Conservation (phyloP, 1,140 invertebrate species). For the Eumeta japonica region DNA sequence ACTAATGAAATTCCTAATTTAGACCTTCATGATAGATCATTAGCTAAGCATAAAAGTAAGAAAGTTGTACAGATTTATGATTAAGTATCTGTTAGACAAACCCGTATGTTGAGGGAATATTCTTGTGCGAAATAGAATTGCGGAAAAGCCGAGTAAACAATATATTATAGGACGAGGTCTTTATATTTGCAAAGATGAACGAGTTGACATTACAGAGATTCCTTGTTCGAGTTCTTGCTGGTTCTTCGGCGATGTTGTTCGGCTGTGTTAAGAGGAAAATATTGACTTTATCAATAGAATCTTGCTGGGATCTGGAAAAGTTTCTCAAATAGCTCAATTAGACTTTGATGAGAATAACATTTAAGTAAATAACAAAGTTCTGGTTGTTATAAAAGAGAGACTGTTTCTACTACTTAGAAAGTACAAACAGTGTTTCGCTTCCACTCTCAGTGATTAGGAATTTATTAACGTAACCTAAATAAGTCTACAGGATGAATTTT, state of each 20-base stretch:
- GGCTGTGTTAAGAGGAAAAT: slow-evolving; percentile 9
- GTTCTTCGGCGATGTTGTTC: slow-evolving; percentile 7
- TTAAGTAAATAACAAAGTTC: background rate
- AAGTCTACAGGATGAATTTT: too few species aligned
- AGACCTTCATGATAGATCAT: background rate
- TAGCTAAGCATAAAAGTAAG: slow-evolving; percentile 2
- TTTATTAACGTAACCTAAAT: slow-evolving; percentile 7
- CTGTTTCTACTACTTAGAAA: slow-evolving; percentile 4
- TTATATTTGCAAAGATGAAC: slow-evolving; percentile 7
- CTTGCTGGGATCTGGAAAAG: background rate
- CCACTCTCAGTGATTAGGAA: slow-evolving; percentile 11
- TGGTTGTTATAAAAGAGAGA: background rate
- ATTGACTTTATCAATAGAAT: slow-evolving; percentile 2
- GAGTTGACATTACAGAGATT: slow-evolving; percentile 1
- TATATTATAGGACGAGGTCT: slow-evolving; percentile 8
- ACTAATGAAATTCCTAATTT: slow-evolving; percentile 2
- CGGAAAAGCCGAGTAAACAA: slow-evolving; percentile 9
- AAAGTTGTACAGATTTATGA: slow-evolving; percentile 5
- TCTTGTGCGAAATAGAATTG: slow-evolving; percentile 7
- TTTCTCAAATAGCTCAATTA: background rate
- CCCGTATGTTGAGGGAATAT: slow-evolving; percentile 4
- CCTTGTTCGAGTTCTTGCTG: slow-evolving; percentile 7
- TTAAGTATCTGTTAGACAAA: slow-evolving; percentile 3
- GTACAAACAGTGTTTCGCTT: slow-evolving; percentile 17
- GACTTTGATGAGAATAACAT: slow-evolving; percentile 3